A percentile compares a stretch with the other conserved stretches of the same genome.
Conservation (phyloP, 2,113 vertebrate genomes). For the Gulo gulo region DNA sequence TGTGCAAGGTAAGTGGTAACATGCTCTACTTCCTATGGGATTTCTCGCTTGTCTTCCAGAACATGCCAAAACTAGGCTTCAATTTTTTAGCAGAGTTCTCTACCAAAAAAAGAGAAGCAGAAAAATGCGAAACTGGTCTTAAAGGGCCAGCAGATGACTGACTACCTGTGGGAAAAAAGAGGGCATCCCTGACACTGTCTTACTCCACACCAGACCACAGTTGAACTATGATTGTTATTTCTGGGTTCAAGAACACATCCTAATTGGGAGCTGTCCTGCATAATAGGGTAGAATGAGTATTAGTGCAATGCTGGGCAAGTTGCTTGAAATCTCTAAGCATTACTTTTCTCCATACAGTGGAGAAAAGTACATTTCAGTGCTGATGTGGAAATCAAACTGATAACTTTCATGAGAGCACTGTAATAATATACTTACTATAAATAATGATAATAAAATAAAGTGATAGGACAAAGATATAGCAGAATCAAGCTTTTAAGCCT, state of each 20-base stretch:
- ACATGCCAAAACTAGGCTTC: background rate
- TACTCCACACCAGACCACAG: background rate
- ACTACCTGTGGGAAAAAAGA: background rate
- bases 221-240: background rate
- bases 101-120: background rate
- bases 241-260: background rate
- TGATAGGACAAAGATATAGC: background rate
- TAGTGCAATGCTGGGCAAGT: background rate
- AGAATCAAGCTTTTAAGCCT: background rate
- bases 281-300: background rate
- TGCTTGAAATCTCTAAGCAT: background rate
- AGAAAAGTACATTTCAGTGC: background rate
- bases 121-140: background rate
- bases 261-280: background rate
- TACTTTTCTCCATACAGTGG: background rate
- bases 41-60: background rate
- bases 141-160: background rate
- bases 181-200: background rate
- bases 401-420: background rate
- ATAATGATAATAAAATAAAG: background rate
- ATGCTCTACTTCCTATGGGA: background rate
- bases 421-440: background rate
- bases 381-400: background rate
- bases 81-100: background rate
- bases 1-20: background rate